Percentiles rank a stretch among this genome's conserved stretches.
These are phyloP conservation scores for Enteromius viviparus DNA, from an alignment of 2,797 vertebrate species.

Conservation along the genomic window DNA sequence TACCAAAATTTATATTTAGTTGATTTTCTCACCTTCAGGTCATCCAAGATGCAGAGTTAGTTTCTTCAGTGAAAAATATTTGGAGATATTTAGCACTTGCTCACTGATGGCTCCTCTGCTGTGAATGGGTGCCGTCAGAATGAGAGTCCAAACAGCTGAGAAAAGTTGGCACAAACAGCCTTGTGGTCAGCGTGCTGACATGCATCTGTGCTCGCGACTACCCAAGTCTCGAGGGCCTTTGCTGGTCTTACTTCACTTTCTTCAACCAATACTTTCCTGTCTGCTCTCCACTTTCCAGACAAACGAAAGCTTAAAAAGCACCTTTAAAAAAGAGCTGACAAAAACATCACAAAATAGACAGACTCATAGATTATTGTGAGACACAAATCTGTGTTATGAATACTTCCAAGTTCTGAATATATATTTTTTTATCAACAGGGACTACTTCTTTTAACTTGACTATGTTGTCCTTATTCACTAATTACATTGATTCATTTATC, in stretches of 20 bases:
- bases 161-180: not conserved
- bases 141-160: not conserved
- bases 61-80: not conserved
- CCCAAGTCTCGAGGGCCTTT: not conserved
- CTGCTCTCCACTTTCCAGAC: not conserved
- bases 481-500: not conserved
- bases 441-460: not conserved
- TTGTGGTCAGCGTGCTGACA: not conserved
- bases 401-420: too few relatives aligned
- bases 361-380: not conserved
- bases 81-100: not conserved
- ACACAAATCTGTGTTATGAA: not conserved
- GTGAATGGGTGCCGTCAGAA: not conserved
- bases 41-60: not conserved
- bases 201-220: not conserved
- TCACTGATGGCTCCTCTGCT: not conserved
- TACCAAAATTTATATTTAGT: not conserved
- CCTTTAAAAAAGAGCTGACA: not conserved
- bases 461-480: not conserved
- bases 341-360: not conserved
- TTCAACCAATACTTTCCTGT: not conserved
- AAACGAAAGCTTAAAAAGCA: not conserved
- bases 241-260: not conserved
- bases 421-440: not conserved
- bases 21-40: not conserved